Evolutionary conservation across 2,888 invertebrate species (phyloP).

Genomic region (Cataglyphis albicans): DNA sequence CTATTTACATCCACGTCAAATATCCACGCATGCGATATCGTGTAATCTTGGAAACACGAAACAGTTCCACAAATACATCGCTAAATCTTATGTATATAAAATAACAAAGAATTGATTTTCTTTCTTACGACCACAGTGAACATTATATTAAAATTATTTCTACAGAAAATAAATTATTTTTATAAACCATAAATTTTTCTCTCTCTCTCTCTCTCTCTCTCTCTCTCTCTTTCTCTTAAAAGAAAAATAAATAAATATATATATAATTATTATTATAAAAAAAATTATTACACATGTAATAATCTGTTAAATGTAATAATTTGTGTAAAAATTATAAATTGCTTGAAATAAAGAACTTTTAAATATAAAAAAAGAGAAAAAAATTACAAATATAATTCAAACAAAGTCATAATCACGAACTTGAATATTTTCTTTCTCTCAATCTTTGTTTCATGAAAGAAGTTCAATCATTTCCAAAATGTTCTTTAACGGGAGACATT

Average conservation of each 20-base stretch:
- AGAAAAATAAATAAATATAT: background rate
- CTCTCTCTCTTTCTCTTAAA: background rate
- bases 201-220: background rate
- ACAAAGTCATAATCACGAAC: background rate
- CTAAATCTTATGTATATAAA: background rate
- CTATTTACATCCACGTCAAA: conserved; percentile 57
- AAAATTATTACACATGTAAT: background rate
- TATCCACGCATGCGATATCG: conserved; percentile 48
- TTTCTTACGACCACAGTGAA: background rate
- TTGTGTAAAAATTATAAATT: background rate
- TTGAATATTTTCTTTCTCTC: background rate
- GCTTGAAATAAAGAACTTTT: background rate
- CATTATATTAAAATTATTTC: background rate
- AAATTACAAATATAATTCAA: background rate
- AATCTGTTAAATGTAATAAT: background rate
- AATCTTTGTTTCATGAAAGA: background rate
- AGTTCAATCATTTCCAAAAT: conserved; percentile 4
- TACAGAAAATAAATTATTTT: background rate
- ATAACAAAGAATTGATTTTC: background rate
- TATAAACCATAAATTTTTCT: background rate
- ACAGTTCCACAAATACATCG: conserved; percentile 7
- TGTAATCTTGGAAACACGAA: conserved; percentile 47
- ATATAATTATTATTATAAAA: background rate
- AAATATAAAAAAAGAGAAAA: background rate
- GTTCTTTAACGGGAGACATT: conserved; percentile 33